Evolutionary conservation across 2,797 vertebrate genomes (phyloP).

Genomic region (Melanitta fusca): DNA sequence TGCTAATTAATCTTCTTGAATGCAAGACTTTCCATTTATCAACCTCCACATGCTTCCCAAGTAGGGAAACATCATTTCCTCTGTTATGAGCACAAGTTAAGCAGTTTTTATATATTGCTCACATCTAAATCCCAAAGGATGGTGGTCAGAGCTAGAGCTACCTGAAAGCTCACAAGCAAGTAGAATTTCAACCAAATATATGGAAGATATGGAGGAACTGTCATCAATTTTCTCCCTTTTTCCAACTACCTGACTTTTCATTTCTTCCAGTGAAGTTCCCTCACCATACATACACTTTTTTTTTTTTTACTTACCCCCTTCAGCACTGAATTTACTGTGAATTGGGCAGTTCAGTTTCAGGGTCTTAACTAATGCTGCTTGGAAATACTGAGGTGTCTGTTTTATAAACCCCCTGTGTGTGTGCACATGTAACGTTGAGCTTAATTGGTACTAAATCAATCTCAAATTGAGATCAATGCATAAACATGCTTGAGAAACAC

Average conservation of each 20-base stretch:
- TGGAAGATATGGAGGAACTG: background rate
- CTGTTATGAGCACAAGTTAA: background rate
- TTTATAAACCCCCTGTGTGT: background rate
- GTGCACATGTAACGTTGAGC: background rate
- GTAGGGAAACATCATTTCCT: background rate
- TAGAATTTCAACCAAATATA: background rate
- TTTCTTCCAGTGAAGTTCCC: background rate
- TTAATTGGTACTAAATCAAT: constrained; percentile 21
- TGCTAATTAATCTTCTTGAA: background rate
- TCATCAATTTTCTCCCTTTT: background rate
- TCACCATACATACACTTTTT: background rate
- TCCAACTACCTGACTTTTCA: background rate
- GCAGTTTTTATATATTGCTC: background rate
- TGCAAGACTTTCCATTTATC: background rate
- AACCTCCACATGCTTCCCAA: background rate
- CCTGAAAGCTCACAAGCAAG: background rate
- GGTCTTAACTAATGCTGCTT: background rate
- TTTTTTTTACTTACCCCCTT: background rate
- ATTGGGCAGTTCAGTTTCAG: background rate
- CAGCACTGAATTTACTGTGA: background rate
- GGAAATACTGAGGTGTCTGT: background rate
- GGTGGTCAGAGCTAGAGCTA: background rate
- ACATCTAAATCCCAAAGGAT: background rate
- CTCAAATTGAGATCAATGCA: constrained; percentile 5
- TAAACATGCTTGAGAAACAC: background rate